Conservation (phyloP, 2,113 vertebrate species). For the Lagopus leucura region DNA sequence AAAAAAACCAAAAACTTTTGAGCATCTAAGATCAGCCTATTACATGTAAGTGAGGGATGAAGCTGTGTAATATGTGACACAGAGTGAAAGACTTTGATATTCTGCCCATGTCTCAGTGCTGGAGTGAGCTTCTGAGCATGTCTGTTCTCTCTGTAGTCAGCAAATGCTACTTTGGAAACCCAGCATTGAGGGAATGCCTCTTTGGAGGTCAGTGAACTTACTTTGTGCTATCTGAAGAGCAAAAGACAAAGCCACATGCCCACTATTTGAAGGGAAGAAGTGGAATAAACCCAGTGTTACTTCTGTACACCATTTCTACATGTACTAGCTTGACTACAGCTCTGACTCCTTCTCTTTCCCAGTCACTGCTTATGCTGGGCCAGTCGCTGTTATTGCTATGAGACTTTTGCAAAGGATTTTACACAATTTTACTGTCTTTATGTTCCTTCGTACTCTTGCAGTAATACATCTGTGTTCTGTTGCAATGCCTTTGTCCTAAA, state of each 20-base stretch:
- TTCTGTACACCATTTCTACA: background rate
- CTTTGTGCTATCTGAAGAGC: background rate
- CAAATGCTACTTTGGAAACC: background rate
- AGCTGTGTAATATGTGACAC: background rate
- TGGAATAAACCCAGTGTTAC: background rate
- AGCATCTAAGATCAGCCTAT: background rate
- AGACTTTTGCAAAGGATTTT: background rate
- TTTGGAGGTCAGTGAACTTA: background rate
- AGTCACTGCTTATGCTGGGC: background rate
- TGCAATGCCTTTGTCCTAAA: background rate
- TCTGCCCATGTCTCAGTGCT: background rate
- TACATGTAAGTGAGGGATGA: background rate
- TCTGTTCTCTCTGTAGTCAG: background rate
- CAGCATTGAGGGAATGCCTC: background rate
- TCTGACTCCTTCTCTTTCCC: background rate
- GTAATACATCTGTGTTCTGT: background rate
- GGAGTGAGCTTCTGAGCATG: accelerated
- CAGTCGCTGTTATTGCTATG: background rate
- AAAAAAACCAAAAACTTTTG: too few relatives aligned
- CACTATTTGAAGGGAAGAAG: background rate
- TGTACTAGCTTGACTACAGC: background rate
- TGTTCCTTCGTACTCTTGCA: background rate
- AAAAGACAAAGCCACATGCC: background rate
- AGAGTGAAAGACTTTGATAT: background rate
- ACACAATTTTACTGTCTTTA: background rate